A percentile compares a stretch with the other conserved stretches of the same genome.
Conservation (phyloP, 30 jellyfish, hydroid and myxozoan species). For the Cassiopea xamachana region DNA sequence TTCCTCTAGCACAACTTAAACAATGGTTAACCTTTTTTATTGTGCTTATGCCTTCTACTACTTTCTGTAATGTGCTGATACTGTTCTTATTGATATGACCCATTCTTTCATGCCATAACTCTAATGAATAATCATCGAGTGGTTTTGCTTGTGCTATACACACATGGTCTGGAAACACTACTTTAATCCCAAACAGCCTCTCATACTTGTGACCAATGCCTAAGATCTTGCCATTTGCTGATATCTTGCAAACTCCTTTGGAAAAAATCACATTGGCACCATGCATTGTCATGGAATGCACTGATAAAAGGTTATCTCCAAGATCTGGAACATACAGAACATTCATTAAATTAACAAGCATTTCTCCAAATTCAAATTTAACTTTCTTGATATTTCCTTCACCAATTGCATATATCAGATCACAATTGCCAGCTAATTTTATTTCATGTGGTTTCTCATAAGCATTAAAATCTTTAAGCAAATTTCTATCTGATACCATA, state of each 20-base stretch:
- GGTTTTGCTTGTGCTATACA: slow-evolving; percentile 31
- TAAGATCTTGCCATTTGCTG: slow-evolving; percentile 8
- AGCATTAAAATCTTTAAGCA: neutral
- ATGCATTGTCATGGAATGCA: slow-evolving; percentile 14
- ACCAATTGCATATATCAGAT: slow-evolving; percentile 20
- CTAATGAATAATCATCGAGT: slow-evolving; percentile 10
- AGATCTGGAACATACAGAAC: slow-evolving; percentile 38
- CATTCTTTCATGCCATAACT: slow-evolving; percentile 44
- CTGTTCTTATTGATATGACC: slow-evolving; percentile 30
- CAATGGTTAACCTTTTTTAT: slow-evolving; percentile 17
- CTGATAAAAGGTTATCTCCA: slow-evolving; percentile 29
- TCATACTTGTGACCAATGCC: slow-evolving; percentile 52
- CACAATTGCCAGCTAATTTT: slow-evolving; percentile 29
- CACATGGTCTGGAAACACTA: slow-evolving; percentile 28
- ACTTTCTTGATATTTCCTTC: slow-evolving; percentile 28
- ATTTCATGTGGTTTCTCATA: slow-evolving; percentile 22
- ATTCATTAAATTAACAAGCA: slow-evolving; percentile 23
- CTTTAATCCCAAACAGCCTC: slow-evolving; percentile 28
- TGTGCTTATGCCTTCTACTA: slow-evolving; percentile 21
- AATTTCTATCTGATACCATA: neutral
- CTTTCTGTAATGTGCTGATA: slow-evolving; percentile 25
- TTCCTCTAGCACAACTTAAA: slow-evolving; percentile 51
- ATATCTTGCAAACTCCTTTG: slow-evolving; percentile 15
- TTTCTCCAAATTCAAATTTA: slow-evolving; percentile 35
- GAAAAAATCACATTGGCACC: slow-evolving; percentile 36